These are phyloP conservation scores for Capra hircus DNA, from an alignment of 2,113 vertebrate species.

Conservation along the genomic window DNA sequence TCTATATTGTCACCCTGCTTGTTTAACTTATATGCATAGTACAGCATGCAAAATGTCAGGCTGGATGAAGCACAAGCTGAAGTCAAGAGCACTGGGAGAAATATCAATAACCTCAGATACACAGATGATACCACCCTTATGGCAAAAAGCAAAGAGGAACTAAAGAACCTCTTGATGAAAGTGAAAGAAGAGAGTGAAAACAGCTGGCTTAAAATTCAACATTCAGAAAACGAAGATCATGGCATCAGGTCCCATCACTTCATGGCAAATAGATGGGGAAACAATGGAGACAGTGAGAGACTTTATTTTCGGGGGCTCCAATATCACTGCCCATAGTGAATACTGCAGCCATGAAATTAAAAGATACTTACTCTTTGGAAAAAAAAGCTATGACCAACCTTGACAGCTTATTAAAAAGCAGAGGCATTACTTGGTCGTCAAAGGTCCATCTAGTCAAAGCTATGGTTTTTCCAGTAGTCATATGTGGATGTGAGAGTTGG, in stretches of 20 bases:
- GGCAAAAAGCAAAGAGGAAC: neutral
- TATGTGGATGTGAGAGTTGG: neutral
- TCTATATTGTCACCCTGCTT: neutral
- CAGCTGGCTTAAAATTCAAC: neutral
- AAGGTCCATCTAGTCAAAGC: neutral
- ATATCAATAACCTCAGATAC: neutral
- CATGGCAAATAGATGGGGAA: neutral
- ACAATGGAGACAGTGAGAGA: neutral
- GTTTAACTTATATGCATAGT: neutral
- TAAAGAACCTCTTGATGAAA: neutral
- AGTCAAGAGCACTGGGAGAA: neutral
- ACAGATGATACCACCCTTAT: neutral
- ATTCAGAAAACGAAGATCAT: neutral
- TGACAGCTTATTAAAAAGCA: neutral
- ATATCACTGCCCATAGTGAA: neutral
- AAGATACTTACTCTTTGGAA: neutral
- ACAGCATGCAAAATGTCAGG: neutral
- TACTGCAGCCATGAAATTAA: neutral
- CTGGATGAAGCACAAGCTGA: neutral
- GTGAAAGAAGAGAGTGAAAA: neutral
- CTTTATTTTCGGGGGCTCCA: neutral
- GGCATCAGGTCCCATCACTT: neutral
- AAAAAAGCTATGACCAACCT: neutral
- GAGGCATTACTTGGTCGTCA: neutral
- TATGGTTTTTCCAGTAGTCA: neutral